These are phyloP conservation scores for Sclerodermus sp. DNA, from an alignment of 2,888 invertebrate species.

Conservation along the genomic window DNA sequence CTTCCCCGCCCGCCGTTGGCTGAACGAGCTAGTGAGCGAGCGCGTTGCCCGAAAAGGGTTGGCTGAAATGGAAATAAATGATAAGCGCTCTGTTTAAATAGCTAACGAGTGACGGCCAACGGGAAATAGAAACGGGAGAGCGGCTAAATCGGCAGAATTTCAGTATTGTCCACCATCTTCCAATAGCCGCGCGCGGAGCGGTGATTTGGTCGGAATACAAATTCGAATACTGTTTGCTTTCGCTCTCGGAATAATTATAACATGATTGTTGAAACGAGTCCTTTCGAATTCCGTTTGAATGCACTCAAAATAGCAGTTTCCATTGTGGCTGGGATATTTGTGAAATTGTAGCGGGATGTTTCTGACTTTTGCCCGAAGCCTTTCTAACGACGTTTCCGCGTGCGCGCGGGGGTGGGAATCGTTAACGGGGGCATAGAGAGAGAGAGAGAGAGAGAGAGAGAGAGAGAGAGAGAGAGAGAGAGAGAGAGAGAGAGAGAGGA, in stretches of 20 bases:
- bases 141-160: constrained; percentile 15
- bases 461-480: no score
- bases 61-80: constrained; percentile 20
- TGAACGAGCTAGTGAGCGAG: not conserved
- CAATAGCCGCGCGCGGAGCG: not conserved
- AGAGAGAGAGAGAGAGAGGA: no score
- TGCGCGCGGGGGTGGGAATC: no score
- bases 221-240: constrained; percentile 12
- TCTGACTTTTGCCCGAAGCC: no score
- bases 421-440: no score
- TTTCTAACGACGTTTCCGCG: no score
- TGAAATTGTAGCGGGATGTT: no score
- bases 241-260: constrained; percentile 8
- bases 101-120: constrained; percentile 18
- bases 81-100: constrained; percentile 24
- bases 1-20: not conserved
- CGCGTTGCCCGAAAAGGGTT: constrained; percentile 5
- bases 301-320: not conserved
- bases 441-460: no score
- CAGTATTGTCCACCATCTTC: not conserved
- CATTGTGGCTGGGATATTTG: no score
- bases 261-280: not conserved
- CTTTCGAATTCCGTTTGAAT: constrained; percentile 1
- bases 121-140: constrained; percentile 11
- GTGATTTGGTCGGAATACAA: constrained; percentile 6